Evolutionary conservation across 2,113 vertebrate genomes (phyloP), one percentile per base, ranked within the genome.

Genomic region (Sardina pilchardus): DNA sequence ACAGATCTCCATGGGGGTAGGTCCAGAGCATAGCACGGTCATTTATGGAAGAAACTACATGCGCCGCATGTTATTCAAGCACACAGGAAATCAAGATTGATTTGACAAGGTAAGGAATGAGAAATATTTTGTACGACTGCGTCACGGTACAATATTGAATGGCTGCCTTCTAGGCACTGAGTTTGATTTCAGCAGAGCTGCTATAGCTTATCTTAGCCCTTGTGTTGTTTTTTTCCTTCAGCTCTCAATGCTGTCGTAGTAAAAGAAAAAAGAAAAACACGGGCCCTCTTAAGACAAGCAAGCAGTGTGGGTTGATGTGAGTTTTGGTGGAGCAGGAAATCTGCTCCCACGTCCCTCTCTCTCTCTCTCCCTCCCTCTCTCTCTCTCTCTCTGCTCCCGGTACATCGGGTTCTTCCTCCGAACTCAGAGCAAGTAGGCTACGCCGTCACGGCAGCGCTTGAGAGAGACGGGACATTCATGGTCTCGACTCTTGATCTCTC

Each of bases 241-340:
- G 9, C n/a, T 67, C 26, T 30, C n/a, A 67, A 2, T 67, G 63
- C n/a, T 67, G 63, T 30, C 10, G n/a, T 30, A 67, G 90, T 81
- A 87, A 85, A 86, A 87, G 81, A 85, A 85, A 89, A 53, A 59
- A 86, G 86, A 87, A 67, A 81, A 82, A 89, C 82, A 34, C 19
- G 63, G 36, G 86, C 30, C 78, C 63, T 87, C 87, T 91, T 88
- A 91, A 88, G 81, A 87, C 63, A 78, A 78, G 71, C 34, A 36
- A 36, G 36, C 71, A 78, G 71, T 78, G 71, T 63, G 86, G 19
- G 34, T 36, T 44, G 16, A 44, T 45, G 53, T 34, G 24, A 78
- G 81, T 59, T 85, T 88, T 88, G 85, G 83, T 36, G 83, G 84
- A 86, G 39, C 84, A 90, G 91, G 89, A 92, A 91, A 88, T 80